phyloP scores from a whole-genome alignment of 1,140 invertebrate species.

The Hylaeus volcanicus region DNA sequence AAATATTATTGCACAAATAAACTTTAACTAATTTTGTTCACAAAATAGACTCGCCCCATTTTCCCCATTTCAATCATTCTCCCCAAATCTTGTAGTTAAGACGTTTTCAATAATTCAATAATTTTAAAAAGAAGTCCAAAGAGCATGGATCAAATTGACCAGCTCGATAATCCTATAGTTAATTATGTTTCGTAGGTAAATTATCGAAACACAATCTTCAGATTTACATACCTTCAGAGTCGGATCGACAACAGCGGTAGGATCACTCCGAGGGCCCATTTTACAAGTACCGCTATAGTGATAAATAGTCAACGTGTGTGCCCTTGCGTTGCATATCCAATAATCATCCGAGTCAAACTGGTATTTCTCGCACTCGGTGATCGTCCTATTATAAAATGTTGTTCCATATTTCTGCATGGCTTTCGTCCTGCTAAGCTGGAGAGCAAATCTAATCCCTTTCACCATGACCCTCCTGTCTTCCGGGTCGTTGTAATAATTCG shows the following conservation, averaged over 20 bases:
- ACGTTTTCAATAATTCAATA: too few relatives aligned
- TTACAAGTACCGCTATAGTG: slow-evolving; percentile 91
- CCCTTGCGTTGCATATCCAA: slow-evolving; percentile 86
- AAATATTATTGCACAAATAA: too few relatives aligned
- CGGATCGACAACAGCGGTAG: slow-evolving; percentile 86
- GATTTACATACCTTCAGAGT: slow-evolving; percentile 78
- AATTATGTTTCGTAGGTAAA: too few relatives aligned
- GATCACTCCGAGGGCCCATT: slow-evolving; percentile 88
- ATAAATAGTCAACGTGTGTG: slow-evolving; percentile 87
- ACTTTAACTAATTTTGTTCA: too few relatives aligned
- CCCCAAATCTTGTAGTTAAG: too few relatives aligned
- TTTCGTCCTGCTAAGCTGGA: slow-evolving; percentile 82
- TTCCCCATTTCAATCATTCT: too few relatives aligned
- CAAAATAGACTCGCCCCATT: too few relatives aligned
- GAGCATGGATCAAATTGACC: too few relatives aligned
- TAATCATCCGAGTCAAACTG: slow-evolving; percentile 85
- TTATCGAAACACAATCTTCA: too few relatives aligned
- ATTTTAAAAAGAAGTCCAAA: too few relatives aligned
- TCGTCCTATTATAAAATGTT: slow-evolving; percentile 82
- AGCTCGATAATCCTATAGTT: too few relatives aligned
- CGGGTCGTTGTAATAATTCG: slow-evolving; percentile 88
- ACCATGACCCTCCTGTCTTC: slow-evolving; percentile 85
- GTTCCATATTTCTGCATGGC: slow-evolving; percentile 83
- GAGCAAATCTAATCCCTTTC: slow-evolving; percentile 83
- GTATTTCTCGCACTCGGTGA: slow-evolving; percentile 85